Evolutionary conservation across 2,888 invertebrate species (phyloP), one percentile per base, ranked within the genome.

Genomic region (Nemoura dubitans): DNA sequence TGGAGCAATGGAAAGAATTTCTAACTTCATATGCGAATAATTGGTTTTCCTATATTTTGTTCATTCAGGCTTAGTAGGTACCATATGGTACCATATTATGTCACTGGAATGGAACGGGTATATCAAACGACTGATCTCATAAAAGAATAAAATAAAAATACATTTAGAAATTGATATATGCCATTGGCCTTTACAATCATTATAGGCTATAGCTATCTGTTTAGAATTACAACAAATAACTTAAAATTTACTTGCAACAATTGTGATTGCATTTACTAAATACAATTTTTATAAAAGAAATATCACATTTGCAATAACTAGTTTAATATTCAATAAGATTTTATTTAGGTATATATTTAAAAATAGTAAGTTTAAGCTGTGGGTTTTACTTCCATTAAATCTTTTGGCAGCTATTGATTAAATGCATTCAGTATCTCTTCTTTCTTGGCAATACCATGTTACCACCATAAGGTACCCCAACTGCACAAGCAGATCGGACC

Each of bases 291-390:
- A 59, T 21, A 59, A 59, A 59, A 59, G 59, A 59, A 59, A 59
- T 59, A 59, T 59, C 59, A 59, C 59, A 59, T 59, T 59, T 59
- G 59, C 59, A 59, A 59, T 59, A 59, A 59, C 59, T 59, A 59
- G 59, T 59, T 59, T 59, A 59, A 59, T 59, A 59, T 59, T 59
- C 21, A 59, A 59, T 59, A 21, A 36, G 36, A 36, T 36, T 59
- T 59, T 59, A 59, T 59, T 59, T 59, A n/a, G n/a, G n/a, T n/a
- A n/a, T n/a, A 59, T 59, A 21, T 59, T 59, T 59, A 59, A 59
- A 59, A 59, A 59, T 59, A 59, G 59, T 59, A 59, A 59, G 59
- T 59, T 59, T 59, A 21, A 59, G 59, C 59, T 59, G 59, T 59
- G 59, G 14, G 59, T 59, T 59, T 10, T 2, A 59, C 21, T 21